phyloP scores from a whole-genome alignment of 2,888 invertebrate genomes.

The Tetranychus truncatus region DNA sequence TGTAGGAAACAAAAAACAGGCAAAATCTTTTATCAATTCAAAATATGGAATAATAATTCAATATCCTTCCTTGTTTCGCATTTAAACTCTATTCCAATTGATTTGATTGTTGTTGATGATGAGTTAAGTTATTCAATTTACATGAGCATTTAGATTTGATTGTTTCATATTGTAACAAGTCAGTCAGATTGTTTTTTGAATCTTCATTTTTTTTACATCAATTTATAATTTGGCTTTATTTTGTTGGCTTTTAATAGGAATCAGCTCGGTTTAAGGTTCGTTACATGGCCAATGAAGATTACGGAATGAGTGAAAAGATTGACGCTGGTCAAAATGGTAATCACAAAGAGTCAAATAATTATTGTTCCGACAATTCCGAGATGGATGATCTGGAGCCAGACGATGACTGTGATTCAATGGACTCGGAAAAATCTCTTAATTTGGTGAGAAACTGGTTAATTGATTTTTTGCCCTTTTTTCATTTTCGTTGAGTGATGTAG shows the following conservation, averaged over 20 bases:
- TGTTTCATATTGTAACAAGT: not conserved
- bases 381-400: not conserved
- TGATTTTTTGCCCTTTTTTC: not conserved
- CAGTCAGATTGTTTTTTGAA: not conserved
- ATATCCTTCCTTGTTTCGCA: not conserved
- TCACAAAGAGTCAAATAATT: not conserved
- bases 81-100: not conserved
- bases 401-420: slow-evolving; percentile 11
- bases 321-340: not conserved
- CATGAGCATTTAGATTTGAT: not conserved
- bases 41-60: not conserved
- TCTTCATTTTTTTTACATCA: not conserved
- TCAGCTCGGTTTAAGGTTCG: not conserved
- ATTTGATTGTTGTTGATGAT: not conserved
- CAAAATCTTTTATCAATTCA: not conserved
- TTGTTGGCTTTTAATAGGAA: not conserved
- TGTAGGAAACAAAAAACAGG: not conserved
- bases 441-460: not conserved
- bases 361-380: not conserved
- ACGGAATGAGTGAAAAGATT: not conserved
- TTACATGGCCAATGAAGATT: not conserved
- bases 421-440: slow-evolving; percentile 9
- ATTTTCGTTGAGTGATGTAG: not conserved
- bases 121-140: not conserved
- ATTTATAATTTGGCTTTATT: not conserved